A percentile compares a stretch with the other conserved stretches of the same genome.
These are phyloP conservation scores for Catocala sponsa DNA, from an alignment of 2,888 invertebrate genomes.

Conservation along the genomic window DNA sequence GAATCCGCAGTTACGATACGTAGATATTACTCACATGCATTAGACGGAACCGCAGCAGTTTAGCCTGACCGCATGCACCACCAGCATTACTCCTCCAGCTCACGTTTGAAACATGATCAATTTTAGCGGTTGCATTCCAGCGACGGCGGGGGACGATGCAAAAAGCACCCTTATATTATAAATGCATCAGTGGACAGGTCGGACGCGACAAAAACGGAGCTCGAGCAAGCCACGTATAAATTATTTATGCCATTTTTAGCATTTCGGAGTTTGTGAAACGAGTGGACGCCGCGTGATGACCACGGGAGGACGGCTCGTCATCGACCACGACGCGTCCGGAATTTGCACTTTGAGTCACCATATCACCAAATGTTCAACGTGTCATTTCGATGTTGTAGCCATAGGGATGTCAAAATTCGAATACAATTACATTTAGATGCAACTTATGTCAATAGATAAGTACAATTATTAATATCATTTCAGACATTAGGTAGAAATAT, in stretches of 20 bases:
- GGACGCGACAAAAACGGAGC: slow-evolving; percentile 83
- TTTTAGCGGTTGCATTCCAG: slow-evolving; percentile 87
- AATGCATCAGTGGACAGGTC: slow-evolving; percentile 88
- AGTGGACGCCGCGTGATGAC: slow-evolving; percentile 64
- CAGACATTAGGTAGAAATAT: not conserved
- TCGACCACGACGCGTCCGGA: slow-evolving; percentile 47
- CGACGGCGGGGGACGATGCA: slow-evolving; percentile 78
- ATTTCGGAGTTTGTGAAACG: slow-evolving; percentile 81
- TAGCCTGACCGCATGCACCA: slow-evolving; percentile 52
- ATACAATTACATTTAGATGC: too few species aligned
- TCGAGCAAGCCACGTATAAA: slow-evolving; percentile 83
- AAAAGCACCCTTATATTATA: slow-evolving; percentile 88
- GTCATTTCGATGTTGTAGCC: slow-evolving; percentile 11
- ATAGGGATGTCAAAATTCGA: too few species aligned
- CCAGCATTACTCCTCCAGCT: slow-evolving; percentile 77
- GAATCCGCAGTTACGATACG: slow-evolving; percentile 35
- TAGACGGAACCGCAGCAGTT: slow-evolving; percentile 56
- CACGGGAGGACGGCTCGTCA: slow-evolving; percentile 55
- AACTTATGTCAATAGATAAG: too few species aligned
- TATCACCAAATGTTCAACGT: slow-evolving; percentile 26
- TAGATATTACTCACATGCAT: slow-evolving; percentile 46
- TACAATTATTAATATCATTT: too few species aligned
- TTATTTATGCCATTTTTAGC: slow-evolving; percentile 88
- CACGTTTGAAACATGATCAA: slow-evolving; percentile 87
- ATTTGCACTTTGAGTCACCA: slow-evolving; percentile 42